These are phyloP conservation scores for Tachysurus fulvidraco DNA, from an alignment of 2,113 vertebrate genomes.

Conservation along the genomic window DNA sequence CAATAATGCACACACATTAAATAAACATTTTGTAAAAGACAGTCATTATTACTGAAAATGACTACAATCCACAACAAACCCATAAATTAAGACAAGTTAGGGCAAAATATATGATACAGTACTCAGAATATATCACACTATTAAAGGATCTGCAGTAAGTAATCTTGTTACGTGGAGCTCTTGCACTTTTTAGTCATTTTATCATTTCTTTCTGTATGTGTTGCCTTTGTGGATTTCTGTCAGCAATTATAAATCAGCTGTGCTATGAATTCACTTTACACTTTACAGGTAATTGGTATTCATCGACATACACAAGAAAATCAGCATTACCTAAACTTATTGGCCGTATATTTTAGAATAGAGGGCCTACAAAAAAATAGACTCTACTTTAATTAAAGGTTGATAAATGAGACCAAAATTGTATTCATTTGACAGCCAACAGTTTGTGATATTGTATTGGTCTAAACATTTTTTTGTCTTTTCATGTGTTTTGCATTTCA, in stretches of 20 bases:
- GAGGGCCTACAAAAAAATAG: background rate
- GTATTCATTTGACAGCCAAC: background rate
- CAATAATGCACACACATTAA: background rate
- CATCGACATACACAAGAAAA: background rate
- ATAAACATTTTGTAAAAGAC: background rate
- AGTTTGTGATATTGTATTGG: background rate
- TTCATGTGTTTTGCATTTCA: conserved; percentile 25
- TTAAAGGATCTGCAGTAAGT: background rate
- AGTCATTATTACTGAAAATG: background rate
- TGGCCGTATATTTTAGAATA: background rate
- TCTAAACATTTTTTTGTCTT: conserved; percentile 20
- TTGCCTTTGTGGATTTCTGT: background rate
- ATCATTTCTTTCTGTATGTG: background rate
- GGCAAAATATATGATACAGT: background rate
- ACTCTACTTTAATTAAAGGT: background rate
- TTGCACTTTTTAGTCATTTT: background rate
- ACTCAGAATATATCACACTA: no score
- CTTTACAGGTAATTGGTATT: background rate
- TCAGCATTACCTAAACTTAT: background rate
- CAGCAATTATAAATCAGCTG: background rate
- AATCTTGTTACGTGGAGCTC: background rate
- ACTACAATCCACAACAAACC: background rate
- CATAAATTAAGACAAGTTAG: background rate
- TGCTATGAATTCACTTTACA: background rate
- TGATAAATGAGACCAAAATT: background rate